A percentile compares a stretch with the other conserved stretches of the same genome.
Evolutionary conservation across 2,113 vertebrate species (phyloP).

Genomic region (Myotis yumanensis): DNA sequence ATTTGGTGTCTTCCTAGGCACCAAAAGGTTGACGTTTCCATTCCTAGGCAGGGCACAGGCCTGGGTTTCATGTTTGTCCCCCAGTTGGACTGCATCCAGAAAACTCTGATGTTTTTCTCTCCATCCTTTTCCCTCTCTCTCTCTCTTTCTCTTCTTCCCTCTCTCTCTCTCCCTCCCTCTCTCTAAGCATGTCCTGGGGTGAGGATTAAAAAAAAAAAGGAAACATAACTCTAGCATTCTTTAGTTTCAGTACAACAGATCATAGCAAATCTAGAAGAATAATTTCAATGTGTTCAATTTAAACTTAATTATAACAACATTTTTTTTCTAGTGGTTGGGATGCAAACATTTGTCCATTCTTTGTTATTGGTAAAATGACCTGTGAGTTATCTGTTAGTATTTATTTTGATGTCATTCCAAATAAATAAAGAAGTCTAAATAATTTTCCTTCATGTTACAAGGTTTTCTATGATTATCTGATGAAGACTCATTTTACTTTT

Average conservation of each 20-base stretch:
- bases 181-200: too few species aligned
- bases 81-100: too few species aligned
- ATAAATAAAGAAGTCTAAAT: neutral
- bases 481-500: slow-evolving; percentile 15
- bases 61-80: too few species aligned
- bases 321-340: neutral
- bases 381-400: neutral
- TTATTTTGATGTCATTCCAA: slow-evolving; percentile 24
- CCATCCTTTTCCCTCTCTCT: too few species aligned
- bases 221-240: neutral
- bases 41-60: too few species aligned
- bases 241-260: neutral
- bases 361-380: slow-evolving; percentile 10
- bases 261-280: neutral
- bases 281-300: slow-evolving; percentile 22
- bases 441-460: neutral
- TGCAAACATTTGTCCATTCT: neutral
- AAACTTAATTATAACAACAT: neutral
- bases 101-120: too few species aligned
- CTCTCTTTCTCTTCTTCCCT: too few species aligned
- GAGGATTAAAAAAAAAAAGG: too few species aligned
- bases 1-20: too few species aligned
- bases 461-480: neutral
- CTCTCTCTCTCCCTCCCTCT: too few species aligned
- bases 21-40: too few species aligned